Conservation (phyloP, 2,113 vertebrate genomes). For the Tachuris rubrigastra region DNA sequence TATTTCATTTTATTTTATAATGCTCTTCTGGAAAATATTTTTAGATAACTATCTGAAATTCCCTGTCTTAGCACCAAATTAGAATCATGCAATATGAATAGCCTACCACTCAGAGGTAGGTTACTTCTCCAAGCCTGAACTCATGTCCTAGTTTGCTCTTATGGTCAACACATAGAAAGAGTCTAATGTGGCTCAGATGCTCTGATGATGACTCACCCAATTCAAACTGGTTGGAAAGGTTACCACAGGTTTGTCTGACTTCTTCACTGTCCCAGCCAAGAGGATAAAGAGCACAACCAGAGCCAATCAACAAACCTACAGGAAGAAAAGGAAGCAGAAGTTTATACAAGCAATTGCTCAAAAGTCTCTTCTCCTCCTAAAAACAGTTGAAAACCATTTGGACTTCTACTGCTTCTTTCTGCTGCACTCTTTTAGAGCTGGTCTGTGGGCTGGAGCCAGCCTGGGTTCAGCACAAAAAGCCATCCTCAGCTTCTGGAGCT, state of each 20-base stretch:
- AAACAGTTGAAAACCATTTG: neutral
- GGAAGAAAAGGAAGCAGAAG: neutral
- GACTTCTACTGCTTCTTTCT: neutral
- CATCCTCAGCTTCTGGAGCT: neutral
- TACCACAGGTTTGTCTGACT: slow-evolving; percentile 92
- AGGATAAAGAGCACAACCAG: slow-evolving; percentile 95
- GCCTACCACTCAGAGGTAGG: neutral
- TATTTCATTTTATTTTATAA: neutral
- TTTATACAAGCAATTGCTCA: neutral
- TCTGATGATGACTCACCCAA: slow-evolving; percentile 80
- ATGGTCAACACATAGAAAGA: neutral
- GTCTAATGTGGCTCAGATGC: neutral
- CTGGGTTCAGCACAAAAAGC: neutral
- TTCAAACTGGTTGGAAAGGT: slow-evolving; percentile 91
- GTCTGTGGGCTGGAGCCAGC: neutral
- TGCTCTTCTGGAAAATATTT: neutral
- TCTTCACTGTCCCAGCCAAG: slow-evolving; percentile 98
- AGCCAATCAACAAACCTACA: slow-evolving; percentile 90
- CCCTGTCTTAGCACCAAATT: neutral
- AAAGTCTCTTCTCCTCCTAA: neutral
- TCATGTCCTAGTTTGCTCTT: neutral
- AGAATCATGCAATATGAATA: neutral
- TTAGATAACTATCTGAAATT: neutral
- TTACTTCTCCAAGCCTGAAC: neutral
- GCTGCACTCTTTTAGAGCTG: neutral